phyloP scores from a whole-genome alignment of 2,888 invertebrate species.

The Lucinisca nassula region DNA sequence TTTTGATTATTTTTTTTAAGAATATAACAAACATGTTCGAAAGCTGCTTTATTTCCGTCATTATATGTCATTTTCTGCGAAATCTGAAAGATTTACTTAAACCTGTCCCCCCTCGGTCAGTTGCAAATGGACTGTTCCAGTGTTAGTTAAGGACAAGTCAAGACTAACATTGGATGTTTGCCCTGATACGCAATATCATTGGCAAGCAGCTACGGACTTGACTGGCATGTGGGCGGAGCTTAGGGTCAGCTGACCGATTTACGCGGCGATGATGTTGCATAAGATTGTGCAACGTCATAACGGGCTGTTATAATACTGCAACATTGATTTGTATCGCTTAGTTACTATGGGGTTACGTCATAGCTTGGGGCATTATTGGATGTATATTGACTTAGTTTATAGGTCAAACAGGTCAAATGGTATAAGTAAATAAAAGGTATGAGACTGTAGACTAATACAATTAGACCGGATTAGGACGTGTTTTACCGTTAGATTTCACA shows the following conservation, averaged over 20 bases:
- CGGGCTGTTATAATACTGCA: constrained; percentile 44
- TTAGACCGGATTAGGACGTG: background rate
- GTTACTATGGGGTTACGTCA: constrained; percentile 53
- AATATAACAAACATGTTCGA: too few species aligned
- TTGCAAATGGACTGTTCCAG: constrained; percentile 5
- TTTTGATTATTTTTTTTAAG: too few species aligned
- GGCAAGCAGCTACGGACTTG: constrained; percentile 18
- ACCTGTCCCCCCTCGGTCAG: background rate
- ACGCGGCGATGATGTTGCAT: constrained; percentile 50
- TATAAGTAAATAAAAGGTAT: background rate
- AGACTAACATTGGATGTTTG: constrained; percentile 33
- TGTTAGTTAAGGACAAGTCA: constrained; percentile 61
- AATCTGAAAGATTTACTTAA: background rate
- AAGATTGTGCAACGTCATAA: constrained; percentile 51
- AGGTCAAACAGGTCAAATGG: background rate
- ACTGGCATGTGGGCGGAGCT: constrained; percentile 21
- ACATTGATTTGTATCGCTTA: constrained; percentile 58
- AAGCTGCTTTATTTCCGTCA: background rate
- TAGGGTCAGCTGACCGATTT: constrained; percentile 41
- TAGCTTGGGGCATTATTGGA: constrained; percentile 39
- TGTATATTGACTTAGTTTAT: constrained; percentile 1
- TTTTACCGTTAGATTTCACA: background rate
- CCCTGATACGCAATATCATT: constrained; percentile 26
- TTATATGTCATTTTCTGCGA: too few species aligned
- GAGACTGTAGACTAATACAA: background rate